Base-by-base conservation (phyloP, 2,888 invertebrate genomes). In the Ptilodon capucinus region DNA sequence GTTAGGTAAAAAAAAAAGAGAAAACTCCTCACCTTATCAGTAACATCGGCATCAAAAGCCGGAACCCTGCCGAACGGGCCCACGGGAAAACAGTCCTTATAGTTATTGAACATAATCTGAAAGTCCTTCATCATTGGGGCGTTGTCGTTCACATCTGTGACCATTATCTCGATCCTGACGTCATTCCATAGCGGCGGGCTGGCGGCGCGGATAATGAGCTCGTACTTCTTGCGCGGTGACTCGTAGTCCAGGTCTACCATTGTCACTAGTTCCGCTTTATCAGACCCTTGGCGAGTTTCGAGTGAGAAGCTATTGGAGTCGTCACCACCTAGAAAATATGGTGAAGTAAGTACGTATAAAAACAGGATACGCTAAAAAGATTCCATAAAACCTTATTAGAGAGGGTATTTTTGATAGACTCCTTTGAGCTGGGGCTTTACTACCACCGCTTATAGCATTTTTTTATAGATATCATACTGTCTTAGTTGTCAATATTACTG, bases 71-170 rank as follows among this genome's bases (percentile, higher is more conserved):
- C 98, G 68, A 99, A 96, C 0, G 97, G 94, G 0, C 96, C 96
- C n/a, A 95, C 95, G 0, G 98, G 98, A 76, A 99, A 99, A 71
- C 97, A 96, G 69, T 98, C 97, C 62, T 95, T 95, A 81, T 96
- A 99, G 74, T 99, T 99, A 85, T 99, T 99, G 84, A 99, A 97
- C 42, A 99, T 95, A 0, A 99, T 95, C 71, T 95, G 94, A 73
- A 99, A 99, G 76, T 99, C 98, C 65, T 96, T 95, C 66, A 99
- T 88, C 61, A 95, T 92, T 0, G 99, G 99, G 0, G 97, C 96
- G 76, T 99, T 99, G 76, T 99, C 99, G 76, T 99, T 98, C 0
- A 97, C 96, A 79, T 98, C 99, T 0, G 97, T 97, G 0, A 99
- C 97, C 4, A 97, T 84, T 28, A 99, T 94, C 74, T 97, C 96